These are phyloP conservation scores for Pelusios castaneus DNA, from an alignment of 2,113 vertebrate genomes.

Conservation along the genomic window DNA sequence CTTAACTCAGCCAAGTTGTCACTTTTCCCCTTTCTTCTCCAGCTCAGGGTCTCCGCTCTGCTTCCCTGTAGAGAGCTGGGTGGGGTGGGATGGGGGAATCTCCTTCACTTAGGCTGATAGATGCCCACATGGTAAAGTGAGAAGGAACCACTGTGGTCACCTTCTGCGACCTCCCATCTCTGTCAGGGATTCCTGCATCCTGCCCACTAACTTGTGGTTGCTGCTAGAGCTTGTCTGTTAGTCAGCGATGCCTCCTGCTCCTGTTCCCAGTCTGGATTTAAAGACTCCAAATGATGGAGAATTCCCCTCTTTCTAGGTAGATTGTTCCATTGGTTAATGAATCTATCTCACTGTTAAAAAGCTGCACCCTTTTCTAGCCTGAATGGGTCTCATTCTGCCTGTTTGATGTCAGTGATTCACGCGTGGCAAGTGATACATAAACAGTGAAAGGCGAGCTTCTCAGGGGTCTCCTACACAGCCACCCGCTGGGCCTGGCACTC, in stretches of 20 bases:
- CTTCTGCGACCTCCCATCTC: not conserved
- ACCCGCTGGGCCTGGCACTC: too few species aligned
- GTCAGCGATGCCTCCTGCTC: too few species aligned
- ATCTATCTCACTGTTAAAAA: not conserved
- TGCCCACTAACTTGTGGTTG: not conserved
- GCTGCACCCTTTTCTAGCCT: too few species aligned
- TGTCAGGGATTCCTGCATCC: not conserved
- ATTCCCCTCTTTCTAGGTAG: not conserved
- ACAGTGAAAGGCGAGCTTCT: not conserved
- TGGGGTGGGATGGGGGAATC: too few species aligned
- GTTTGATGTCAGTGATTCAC: not conserved
- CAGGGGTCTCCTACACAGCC: not conserved
- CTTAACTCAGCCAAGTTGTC: too few species aligned
- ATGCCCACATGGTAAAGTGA: not conserved
- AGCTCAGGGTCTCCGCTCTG: too few species aligned
- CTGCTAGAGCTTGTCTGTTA: not conserved
- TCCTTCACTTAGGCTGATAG: not conserved
- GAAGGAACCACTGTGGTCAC: too few species aligned
- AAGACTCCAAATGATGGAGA: not conserved
- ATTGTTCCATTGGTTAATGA: not conserved
- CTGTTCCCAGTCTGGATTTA: not conserved
- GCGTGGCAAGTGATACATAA: too few species aligned
- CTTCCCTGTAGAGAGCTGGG: too few species aligned
- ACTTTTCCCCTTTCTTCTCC: too few species aligned
- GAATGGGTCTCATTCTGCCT: too few species aligned